phyloP scores from a whole-genome alignment of 1,140 invertebrate genomes.

The Procambarus virginalis region DNA sequence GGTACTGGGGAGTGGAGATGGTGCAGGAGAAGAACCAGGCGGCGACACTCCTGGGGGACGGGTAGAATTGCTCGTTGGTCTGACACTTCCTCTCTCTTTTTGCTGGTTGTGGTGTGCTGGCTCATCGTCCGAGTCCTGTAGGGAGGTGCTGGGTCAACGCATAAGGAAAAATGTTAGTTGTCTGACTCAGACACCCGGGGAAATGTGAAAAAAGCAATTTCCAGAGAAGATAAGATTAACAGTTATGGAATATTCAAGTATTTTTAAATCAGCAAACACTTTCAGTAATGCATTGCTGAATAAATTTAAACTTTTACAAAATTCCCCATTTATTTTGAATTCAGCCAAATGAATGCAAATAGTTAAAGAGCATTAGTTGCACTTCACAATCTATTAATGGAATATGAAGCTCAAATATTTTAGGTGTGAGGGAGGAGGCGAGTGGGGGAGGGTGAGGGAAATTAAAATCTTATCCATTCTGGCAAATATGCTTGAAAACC shows the following conservation, averaged over 20 bases:
- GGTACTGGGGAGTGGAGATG: not conserved
- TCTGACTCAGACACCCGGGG: slow-evolving; percentile 2
- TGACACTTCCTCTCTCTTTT: not conserved
- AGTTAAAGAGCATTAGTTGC: not conserved
- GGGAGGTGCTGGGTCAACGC: slow-evolving; percentile 56
- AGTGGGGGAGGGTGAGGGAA: not conserved
- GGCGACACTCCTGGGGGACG: not conserved
- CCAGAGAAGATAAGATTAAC: too few relatives aligned
- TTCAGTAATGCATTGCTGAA: too few relatives aligned
- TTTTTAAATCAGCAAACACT: too few relatives aligned
- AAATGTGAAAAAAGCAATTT: not conserved
- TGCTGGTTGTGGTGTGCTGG: not conserved
- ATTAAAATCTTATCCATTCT: not conserved
- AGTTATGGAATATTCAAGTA: too few relatives aligned
- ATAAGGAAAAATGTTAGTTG: slow-evolving; percentile 26
- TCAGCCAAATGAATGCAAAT: too few relatives aligned
- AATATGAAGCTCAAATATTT: not conserved
- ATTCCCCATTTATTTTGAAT: too few relatives aligned
- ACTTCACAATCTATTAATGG: not conserved
- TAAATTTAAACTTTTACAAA: too few relatives aligned
- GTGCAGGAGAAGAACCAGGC: not conserved
- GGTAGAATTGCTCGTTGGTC: not conserved
- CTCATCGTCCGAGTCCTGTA: slow-evolving; percentile 53
- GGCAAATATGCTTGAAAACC: not conserved
- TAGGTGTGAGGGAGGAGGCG: too few relatives aligned